Conservation (phyloP, 2,797 vertebrate species). For the Propithecus deckenii region DNA sequence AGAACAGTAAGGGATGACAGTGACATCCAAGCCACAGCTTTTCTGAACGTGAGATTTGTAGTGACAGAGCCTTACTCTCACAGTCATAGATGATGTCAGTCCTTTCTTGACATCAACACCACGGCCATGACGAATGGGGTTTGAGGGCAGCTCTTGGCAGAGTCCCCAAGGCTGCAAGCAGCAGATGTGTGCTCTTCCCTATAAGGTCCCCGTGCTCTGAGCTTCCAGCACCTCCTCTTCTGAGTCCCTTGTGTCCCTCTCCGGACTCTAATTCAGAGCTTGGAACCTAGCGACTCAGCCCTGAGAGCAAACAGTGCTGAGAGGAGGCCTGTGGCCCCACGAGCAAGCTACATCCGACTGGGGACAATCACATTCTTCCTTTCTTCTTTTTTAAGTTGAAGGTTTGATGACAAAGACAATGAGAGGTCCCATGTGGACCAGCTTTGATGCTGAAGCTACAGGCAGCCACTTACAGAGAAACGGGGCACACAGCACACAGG, state of each 20-base stretch:
- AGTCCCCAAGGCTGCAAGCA: background rate
- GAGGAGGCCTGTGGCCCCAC: background rate
- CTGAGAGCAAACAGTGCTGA: background rate
- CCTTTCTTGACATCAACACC: background rate
- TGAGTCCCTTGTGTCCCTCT: background rate
- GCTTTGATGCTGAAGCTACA: background rate
- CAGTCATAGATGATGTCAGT: background rate
- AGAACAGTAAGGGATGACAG: background rate
- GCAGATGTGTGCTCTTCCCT: background rate
- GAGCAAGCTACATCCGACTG: background rate
- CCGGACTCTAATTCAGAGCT: background rate
- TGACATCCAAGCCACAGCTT: background rate
- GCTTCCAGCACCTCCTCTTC: background rate
- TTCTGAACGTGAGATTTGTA: background rate
- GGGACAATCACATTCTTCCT: background rate
- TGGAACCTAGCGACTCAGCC: background rate
- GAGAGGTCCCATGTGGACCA: constrained; percentile 4
- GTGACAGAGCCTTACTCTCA: background rate
- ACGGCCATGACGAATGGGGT: background rate
- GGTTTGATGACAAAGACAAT: constrained; percentile 38
- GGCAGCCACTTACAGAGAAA: background rate
- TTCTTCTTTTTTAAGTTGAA: background rate
- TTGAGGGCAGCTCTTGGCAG: constrained; percentile 25
- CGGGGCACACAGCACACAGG: background rate
- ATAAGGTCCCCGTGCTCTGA: background rate